Conservation (phyloP, 2,797 vertebrate genomes). For the Hoplostethus atlanticus region DNA sequence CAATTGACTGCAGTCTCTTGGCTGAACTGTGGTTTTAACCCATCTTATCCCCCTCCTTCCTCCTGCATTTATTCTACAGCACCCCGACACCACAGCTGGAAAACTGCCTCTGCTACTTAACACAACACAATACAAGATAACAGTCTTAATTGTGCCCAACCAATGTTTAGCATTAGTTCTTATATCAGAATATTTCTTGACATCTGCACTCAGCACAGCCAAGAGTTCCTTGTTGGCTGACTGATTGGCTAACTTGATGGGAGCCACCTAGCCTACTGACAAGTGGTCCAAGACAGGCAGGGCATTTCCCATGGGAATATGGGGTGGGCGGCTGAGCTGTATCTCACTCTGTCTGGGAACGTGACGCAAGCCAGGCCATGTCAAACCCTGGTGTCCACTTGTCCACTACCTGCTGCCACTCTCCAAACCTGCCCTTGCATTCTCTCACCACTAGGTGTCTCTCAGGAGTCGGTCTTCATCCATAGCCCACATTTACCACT, state of each 20-base stretch:
- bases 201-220: background rate
- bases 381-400: background rate
- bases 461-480: constrained; percentile 21
- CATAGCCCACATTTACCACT: background rate
- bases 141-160: background rate
- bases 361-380: background rate
- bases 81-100: constrained; percentile 16
- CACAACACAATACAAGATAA: no score
- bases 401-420: background rate
- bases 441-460: constrained; percentile 59
- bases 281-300: no score
- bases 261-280: constrained; percentile 1
- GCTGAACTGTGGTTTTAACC: background rate
- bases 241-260: background rate
- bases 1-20: background rate
- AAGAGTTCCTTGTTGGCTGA: constrained; percentile 29
- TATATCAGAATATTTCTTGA: background rate
- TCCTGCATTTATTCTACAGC: constrained; percentile 18
- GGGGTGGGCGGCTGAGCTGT: background rate
- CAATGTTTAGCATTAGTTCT: background rate
- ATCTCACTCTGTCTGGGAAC: constrained; percentile 2
- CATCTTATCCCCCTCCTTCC: background rate
- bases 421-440: background rate
- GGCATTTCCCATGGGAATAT: constrained; percentile 11
- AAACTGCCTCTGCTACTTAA: background rate